Evolutionary conservation across 2,797 vertebrate species (phyloP).

Genomic region (Enteromius unitaeniatus): DNA sequence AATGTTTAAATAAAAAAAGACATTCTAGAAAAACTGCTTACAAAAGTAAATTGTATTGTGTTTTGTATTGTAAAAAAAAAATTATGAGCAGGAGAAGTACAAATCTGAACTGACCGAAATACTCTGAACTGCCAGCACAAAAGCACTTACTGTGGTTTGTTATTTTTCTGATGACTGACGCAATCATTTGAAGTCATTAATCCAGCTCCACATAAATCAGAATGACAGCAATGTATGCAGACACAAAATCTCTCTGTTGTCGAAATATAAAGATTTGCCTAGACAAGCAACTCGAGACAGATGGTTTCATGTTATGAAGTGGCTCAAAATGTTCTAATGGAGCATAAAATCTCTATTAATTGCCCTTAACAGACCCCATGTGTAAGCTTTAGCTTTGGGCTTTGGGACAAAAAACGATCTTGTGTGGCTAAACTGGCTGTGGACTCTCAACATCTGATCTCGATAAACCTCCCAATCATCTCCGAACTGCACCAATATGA

Average conservation of each 20-base stretch:
- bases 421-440: background rate
- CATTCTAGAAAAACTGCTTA: background rate
- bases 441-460: conserved; percentile 3
- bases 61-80: background rate
- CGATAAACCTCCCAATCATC: background rate
- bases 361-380: conserved; percentile 23
- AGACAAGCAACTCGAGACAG: background rate
- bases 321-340: background rate
- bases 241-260: background rate
- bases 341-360: background rate
- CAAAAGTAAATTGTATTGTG: background rate
- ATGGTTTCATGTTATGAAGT: conserved; percentile 6
- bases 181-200: background rate
- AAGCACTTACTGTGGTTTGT: background rate
- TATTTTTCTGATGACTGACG: conserved; percentile 3
- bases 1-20: background rate
- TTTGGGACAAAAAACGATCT: background rate
- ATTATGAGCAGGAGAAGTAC: background rate
- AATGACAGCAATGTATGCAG: background rate
- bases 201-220: conserved; percentile 6
- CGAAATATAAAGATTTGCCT: background rate
- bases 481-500: conserved; percentile 12
- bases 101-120: conserved; percentile 15
- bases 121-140: background rate
- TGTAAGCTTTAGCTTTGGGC: conserved; percentile 6